Evolutionary conservation across 2,888 invertebrate genomes (phyloP).

Genomic region (Rotaria magnacalcarata): DNA sequence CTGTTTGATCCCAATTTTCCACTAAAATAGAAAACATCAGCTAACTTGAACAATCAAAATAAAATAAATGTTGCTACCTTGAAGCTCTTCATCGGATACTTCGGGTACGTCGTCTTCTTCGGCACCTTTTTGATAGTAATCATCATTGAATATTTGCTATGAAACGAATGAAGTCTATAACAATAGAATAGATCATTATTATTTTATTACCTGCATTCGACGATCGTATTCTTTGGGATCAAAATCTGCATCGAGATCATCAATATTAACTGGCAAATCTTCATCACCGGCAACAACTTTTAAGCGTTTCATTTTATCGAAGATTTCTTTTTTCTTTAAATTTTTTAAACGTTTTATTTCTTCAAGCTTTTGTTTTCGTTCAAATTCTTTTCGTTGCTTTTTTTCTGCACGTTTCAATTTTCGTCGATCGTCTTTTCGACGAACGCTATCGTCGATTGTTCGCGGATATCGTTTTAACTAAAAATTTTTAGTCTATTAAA

Average conservation of each 20-base stretch:
- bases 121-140: conserved; percentile 70
- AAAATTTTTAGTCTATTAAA: neutral
- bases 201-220: conserved; percentile 66
- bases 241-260: conserved; percentile 73
- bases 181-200: neutral
- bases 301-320: conserved; percentile 77
- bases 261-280: conserved; percentile 68
- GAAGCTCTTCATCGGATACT: conserved; percentile 44
- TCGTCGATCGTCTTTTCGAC: conserved; percentile 74
- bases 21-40: neutral
- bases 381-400: conserved; percentile 58
- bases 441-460: conserved; percentile 74
- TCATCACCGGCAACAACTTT: conserved; percentile 81
- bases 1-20: conserved; percentile 41
- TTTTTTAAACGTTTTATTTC: conserved; percentile 82
- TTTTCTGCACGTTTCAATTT: conserved; percentile 72
- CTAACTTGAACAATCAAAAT: neutral
- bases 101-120: conserved; percentile 49
- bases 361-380: conserved; percentile 74
- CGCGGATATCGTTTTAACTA: conserved; percentile 84
- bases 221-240: conserved; percentile 81
- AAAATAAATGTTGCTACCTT: conserved; percentile 1
- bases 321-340: conserved; percentile 80
- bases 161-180: conserved; percentile 42
- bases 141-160: conserved; percentile 74